A percentile compares a stretch with the other conserved stretches of the same genome.
These are phyloP conservation scores for Eupelmus urozonus DNA, from an alignment of 2,888 invertebrate genomes.

Conservation along the genomic window DNA sequence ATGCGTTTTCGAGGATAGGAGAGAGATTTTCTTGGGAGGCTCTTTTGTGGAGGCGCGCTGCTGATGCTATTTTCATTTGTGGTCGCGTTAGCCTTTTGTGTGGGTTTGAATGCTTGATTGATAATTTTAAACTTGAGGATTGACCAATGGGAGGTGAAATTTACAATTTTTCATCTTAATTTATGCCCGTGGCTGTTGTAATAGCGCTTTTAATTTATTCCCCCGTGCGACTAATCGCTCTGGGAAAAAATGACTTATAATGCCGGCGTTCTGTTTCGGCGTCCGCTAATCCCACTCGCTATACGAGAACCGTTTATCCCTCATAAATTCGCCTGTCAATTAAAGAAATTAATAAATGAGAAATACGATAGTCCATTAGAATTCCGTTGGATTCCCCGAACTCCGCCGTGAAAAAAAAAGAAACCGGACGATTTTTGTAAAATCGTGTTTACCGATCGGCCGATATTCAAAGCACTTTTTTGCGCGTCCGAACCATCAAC, in stretches of 20 bases:
- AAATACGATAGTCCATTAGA: neutral
- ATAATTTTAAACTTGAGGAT: too few species aligned
- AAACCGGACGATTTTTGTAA: neutral
- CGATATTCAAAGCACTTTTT: constrained; percentile 22
- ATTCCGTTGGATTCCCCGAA: constrained; percentile 8
- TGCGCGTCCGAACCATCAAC: neutral
- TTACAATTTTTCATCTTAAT: too few species aligned
- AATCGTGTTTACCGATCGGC: constrained; percentile 18
- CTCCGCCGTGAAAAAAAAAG: too few species aligned
- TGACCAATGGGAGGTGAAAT: too few species aligned
- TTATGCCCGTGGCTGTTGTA: too few species aligned
- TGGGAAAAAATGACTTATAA: too few species aligned
- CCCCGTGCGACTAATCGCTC: too few species aligned
- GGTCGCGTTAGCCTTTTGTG: neutral
- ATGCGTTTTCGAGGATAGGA: constrained; percentile 8
- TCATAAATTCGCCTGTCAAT: constrained; percentile 26
- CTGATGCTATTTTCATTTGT: neutral
- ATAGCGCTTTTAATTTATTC: too few species aligned
- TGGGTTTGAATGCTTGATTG: too few species aligned
- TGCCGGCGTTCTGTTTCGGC: too few species aligned
- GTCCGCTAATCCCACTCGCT: too few species aligned
- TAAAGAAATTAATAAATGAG: constrained; percentile 28
- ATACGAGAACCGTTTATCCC: neutral
- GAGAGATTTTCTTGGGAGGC: neutral
- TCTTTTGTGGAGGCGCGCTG: too few species aligned